Conservation (phyloP, 2,888 invertebrate genomes). For the Rosalia funebris region DNA sequence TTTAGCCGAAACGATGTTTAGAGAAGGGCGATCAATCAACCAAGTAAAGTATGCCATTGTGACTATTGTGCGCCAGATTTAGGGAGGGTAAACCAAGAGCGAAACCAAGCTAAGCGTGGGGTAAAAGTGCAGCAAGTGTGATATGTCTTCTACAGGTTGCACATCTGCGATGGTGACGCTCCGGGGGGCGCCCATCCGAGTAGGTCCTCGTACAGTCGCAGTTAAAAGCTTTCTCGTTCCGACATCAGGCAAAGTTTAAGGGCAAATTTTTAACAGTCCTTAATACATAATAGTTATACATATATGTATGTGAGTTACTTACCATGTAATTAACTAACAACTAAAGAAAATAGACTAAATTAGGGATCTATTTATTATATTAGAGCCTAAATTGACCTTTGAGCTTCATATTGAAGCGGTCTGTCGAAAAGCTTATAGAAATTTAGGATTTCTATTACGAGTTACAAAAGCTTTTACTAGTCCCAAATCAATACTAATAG, state of each 20-base stretch:
- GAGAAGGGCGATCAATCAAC: slow-evolving; percentile 35
- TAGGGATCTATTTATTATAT: too few relatives aligned
- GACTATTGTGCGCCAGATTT: slow-evolving; percentile 38
- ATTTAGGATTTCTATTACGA: too few relatives aligned
- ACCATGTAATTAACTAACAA: too few relatives aligned
- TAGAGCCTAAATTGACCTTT: too few relatives aligned
- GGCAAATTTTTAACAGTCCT: too few relatives aligned
- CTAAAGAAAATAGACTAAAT: too few relatives aligned
- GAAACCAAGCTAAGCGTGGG: slow-evolving; percentile 36
- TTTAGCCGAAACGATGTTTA: slow-evolving; percentile 11
- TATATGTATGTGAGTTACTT: too few relatives aligned
- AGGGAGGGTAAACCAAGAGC: slow-evolving; percentile 35
- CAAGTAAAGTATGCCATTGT: slow-evolving; percentile 39
- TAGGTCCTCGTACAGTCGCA: slow-evolving; percentile 23
- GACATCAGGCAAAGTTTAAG: neutral
- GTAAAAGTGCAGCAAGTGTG: slow-evolving; percentile 47
- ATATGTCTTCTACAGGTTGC: slow-evolving; percentile 52
- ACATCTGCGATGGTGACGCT: slow-evolving; percentile 46
- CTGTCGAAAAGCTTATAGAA: too few relatives aligned
- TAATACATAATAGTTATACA: too few relatives aligned
- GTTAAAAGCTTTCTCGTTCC: slow-evolving; percentile 5
- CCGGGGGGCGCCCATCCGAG: slow-evolving; percentile 41
- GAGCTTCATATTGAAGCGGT: too few relatives aligned
- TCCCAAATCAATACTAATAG: too few relatives aligned
- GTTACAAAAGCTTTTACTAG: too few relatives aligned